Evolutionary conservation across 2,888 invertebrate species (phyloP).

Genomic region (Lepidonotus clava): DNA sequence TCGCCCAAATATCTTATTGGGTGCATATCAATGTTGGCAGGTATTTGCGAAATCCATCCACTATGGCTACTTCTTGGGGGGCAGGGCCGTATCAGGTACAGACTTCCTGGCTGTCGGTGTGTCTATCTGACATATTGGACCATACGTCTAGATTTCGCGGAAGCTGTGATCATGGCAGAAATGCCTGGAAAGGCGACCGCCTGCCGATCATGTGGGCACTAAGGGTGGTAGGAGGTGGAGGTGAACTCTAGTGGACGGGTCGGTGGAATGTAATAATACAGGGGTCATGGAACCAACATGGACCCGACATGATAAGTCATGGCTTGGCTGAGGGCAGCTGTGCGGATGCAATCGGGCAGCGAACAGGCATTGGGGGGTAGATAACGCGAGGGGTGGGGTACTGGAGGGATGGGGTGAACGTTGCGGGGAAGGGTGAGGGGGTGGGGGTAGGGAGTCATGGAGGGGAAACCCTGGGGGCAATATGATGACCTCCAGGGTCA

Average conservation of each 20-base stretch:
- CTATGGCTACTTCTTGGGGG: too few species aligned
- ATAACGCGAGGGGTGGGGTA: background rate
- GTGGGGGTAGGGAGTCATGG: background rate
- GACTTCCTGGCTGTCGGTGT: too few species aligned
- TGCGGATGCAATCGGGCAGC: background rate
- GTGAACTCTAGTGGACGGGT: background rate
- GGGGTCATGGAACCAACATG: background rate
- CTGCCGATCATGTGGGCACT: background rate
- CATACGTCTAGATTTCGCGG: background rate
- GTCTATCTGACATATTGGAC: background rate
- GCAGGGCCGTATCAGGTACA: too few species aligned
- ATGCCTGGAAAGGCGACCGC: too few species aligned
- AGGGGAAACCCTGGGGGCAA: background rate
- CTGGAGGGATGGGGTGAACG: background rate
- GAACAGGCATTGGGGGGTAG: background rate
- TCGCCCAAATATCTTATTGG: too few species aligned
- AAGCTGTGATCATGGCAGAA: too few species aligned
- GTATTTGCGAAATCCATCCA: too few species aligned
- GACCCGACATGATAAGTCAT: background rate
- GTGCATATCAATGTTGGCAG: slow-evolving; percentile 5
- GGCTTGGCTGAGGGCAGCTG: background rate
- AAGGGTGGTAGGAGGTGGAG: background rate
- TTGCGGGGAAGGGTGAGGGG: background rate
- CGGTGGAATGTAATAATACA: slow-evolving; percentile 1
- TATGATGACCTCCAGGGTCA: background rate